These are phyloP conservation scores for Calonectris borealis DNA, from an alignment of 2,113 vertebrate genomes.

Conservation along the genomic window DNA sequence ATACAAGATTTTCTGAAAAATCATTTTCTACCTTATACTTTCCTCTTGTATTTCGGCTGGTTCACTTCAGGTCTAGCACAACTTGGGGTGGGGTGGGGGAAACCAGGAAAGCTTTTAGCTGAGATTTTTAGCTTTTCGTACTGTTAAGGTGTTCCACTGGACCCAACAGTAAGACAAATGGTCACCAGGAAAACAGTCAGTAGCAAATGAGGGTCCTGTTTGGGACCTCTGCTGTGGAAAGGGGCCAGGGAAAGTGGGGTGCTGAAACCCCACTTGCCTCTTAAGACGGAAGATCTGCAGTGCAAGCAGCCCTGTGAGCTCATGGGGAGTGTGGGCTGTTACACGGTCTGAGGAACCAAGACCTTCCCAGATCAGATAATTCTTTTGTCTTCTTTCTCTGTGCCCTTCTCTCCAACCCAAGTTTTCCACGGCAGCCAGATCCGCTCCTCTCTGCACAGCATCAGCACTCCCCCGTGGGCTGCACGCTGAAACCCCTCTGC, in stretches of 20 bases:
- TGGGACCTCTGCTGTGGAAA: background rate
- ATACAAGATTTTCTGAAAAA: background rate
- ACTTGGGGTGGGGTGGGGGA: background rate
- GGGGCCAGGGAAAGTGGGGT: background rate
- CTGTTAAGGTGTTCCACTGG: background rate
- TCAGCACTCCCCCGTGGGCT: background rate
- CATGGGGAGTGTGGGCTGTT: background rate
- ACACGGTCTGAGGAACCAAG: background rate
- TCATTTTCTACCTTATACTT: background rate
- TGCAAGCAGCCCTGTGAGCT: background rate
- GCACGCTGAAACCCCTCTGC: background rate
- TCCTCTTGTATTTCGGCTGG: background rate
- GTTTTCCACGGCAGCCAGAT: background rate
- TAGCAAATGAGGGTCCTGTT: background rate
- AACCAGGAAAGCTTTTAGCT: background rate
- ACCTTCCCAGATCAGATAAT: background rate
- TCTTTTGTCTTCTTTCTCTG: background rate
- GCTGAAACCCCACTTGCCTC: background rate
- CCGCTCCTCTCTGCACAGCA: background rate
- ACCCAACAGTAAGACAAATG: background rate
- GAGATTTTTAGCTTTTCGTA: background rate
- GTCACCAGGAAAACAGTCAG: background rate
- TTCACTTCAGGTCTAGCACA: background rate
- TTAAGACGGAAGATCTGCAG: background rate
- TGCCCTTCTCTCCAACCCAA: background rate